phyloP scores from a whole-genome alignment of 2,888 invertebrate species.

The Syrista parreyssii region DNA sequence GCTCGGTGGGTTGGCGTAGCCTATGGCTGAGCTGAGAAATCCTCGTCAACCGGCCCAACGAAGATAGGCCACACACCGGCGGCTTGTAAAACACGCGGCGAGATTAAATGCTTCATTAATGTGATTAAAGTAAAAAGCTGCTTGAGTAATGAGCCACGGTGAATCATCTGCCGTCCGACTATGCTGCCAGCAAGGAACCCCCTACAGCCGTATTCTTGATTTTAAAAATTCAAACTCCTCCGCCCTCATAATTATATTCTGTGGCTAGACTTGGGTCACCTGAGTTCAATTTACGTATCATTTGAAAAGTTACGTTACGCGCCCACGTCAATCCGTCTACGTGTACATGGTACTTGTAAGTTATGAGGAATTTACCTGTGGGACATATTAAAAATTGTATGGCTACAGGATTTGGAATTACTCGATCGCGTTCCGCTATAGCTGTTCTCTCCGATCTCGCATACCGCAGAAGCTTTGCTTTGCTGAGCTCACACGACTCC shows the following conservation, averaged over 20 bases:
- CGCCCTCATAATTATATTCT: neutral
- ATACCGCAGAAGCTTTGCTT: neutral
- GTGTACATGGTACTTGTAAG: neutral
- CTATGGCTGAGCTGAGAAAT: slow-evolving; percentile 41
- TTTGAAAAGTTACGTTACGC: neutral
- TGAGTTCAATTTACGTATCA: neutral
- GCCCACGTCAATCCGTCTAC: neutral
- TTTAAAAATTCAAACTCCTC: neutral
- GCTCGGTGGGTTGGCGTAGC: slow-evolving; percentile 23
- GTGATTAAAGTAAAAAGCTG: slow-evolving; percentile 66
- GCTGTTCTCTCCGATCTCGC: neutral
- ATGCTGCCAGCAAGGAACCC: neutral
- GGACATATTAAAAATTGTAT: neutral
- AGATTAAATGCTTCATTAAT: slow-evolving; percentile 67
- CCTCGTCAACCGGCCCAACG: slow-evolving; percentile 53
- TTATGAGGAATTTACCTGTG: neutral
- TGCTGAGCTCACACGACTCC: neutral
- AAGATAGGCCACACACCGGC: slow-evolving; percentile 62
- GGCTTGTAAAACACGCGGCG: slow-evolving; percentile 65
- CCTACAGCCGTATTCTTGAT: neutral
- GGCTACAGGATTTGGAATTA: neutral
- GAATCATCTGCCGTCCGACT: slow-evolving; percentile 55
- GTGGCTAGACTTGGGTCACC: neutral
- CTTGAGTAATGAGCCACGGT: slow-evolving; percentile 62
- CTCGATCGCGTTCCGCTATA: neutral